A percentile compares a stretch with the other conserved stretches of the same genome.
Conservation (phyloP, 2,888 invertebrate genomes). For the Perdita meconis region DNA sequence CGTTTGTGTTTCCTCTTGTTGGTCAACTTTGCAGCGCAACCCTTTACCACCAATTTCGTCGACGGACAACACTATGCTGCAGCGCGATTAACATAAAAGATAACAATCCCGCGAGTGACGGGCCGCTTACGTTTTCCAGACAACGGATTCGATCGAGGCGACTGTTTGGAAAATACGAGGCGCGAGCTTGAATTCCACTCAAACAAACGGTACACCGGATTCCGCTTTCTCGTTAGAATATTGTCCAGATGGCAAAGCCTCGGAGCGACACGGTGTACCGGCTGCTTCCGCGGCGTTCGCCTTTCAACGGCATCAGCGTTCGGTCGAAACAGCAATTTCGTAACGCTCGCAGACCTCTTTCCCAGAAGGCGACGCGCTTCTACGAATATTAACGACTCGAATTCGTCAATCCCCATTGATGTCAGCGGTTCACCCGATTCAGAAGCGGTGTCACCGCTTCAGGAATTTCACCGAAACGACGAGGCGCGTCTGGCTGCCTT, state of each 20-base stretch:
- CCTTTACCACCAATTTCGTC: too few species aligned
- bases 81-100: too few species aligned
- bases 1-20: background rate
- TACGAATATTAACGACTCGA: conserved; percentile 66
- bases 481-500: conserved; percentile 18
- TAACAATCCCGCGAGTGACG: background rate
- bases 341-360: conserved; percentile 57
- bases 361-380: conserved; percentile 50
- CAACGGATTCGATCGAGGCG: background rate
- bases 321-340: conserved; percentile 37
- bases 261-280: background rate
- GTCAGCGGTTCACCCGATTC: conserved; percentile 66
- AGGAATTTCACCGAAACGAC: conserved; percentile 59
- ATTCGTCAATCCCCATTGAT: conserved; percentile 64
- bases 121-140: background rate
- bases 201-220: background rate
- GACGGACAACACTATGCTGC: too few species aligned
- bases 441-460: conserved; percentile 49
- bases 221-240: background rate
- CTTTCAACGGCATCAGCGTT: conserved; percentile 22
- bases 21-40: too few species aligned
- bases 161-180: background rate
- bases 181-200: background rate
- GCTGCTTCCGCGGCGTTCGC: conserved; percentile 21
- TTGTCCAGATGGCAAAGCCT: background rate